Base-by-base conservation (phyloP, 2,888 invertebrate genomes). In the Amitus sp. region DNA sequence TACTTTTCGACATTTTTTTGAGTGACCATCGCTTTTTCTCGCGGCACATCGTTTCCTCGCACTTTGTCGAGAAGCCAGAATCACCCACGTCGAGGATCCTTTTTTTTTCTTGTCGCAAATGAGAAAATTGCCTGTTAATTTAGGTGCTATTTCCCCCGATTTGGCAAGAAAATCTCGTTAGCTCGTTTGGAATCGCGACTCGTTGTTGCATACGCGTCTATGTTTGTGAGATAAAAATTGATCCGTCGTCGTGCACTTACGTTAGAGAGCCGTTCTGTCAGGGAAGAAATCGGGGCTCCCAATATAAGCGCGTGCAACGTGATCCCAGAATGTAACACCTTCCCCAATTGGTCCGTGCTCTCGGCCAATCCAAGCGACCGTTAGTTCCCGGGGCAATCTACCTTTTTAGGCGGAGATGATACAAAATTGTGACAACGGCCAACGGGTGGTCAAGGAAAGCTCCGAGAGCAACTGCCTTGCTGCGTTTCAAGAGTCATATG, bases 261-360 rank as follows among this genome's bases (percentile, higher is more conserved):
- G 93, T 93, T 94, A 90, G 90, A 92, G 92, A 94, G 94, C 94
- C 93, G 94, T 93, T 94, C 94, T 95, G 94, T 91, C 90, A 90
- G 89, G 88, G 87, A 87, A 87, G 87, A 87, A 86, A 87, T 86
- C 85, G 86, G 84, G 83, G 83, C 84, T 84, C 86, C 86, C 86
- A 87, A 90, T 91, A 90, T 91, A 91, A 91, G 90, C 90, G 84
- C 85, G 84, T 86, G 91, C 88, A 90, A 91, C 87, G 88, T 88
- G 90, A 91, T 89, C 89, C 90, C 85, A 82, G 81, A 73, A 80
- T 85, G 82, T 83, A 83, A 85, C 83, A 80, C 68, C 73, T 50
- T 28, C 43, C 10, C 15, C 53, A 75, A 86, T 87, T 87, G 86
- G 87, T 55, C 67, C 68, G 30, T 10, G 48, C 1, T 20, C 43